Conservation (phyloP, 1,140 invertebrate genomes). For the Drosophila mayri region DNA sequence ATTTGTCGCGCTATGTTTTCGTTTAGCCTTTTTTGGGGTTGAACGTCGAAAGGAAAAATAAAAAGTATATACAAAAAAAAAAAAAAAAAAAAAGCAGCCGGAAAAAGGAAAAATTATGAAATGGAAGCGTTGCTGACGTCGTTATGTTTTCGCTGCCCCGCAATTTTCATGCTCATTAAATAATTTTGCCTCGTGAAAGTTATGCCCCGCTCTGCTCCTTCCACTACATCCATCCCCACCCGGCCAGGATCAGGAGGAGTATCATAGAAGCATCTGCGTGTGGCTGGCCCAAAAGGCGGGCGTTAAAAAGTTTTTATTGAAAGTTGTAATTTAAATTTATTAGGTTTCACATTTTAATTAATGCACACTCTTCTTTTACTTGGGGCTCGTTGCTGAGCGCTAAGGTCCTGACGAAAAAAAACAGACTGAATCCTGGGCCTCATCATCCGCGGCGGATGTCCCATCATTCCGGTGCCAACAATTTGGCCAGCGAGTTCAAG, state of each 20-base stretch:
- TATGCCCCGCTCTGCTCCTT: slow-evolving; percentile 8
- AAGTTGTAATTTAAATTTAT: slow-evolving; percentile 83
- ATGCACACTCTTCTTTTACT: slow-evolving; percentile 67
- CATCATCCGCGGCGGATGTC: slow-evolving; percentile 11
- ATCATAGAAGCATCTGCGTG: slow-evolving; percentile 42
- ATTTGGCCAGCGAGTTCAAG: neutral
- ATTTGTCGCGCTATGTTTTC: slow-evolving; percentile 75
- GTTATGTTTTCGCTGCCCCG: slow-evolving; percentile 51
- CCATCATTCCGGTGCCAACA: neutral
- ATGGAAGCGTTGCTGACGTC: slow-evolving; percentile 44
- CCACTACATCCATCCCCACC: too few relatives aligned
- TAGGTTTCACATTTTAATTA: slow-evolving; percentile 83
- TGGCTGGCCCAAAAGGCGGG: slow-evolving; percentile 40
- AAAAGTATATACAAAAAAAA: neutral
- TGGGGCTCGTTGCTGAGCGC: slow-evolving; percentile 27
- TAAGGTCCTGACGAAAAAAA: neutral
- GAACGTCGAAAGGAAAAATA: slow-evolving; percentile 14
- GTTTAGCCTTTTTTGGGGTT: slow-evolving; percentile 63
- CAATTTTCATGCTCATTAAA: slow-evolving; percentile 83
- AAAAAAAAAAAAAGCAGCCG: neutral
- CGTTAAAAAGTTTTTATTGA: slow-evolving; percentile 79
- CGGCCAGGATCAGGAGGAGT: slow-evolving; percentile 15
- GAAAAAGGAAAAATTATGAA: slow-evolving; percentile 35
- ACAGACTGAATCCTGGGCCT: neutral
- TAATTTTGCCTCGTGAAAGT: slow-evolving; percentile 75